A percentile compares a stretch with the other conserved stretches of the same genome.
Conservation (phyloP, 2,113 vertebrate genomes). For the Lanius collurio region DNA sequence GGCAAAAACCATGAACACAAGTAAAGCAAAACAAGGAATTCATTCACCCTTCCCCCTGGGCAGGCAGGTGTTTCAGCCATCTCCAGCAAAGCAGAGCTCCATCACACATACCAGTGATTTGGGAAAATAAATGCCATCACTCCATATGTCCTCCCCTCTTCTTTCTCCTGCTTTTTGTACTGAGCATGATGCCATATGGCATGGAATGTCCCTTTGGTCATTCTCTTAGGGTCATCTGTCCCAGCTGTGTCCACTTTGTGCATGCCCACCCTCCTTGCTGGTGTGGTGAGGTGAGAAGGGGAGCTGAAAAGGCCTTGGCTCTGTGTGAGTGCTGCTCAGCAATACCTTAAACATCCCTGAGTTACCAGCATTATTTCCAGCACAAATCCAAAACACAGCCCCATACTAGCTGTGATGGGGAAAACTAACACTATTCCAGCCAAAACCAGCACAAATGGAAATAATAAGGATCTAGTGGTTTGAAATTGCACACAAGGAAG, state of each 20-base stretch:
- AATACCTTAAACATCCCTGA: neutral
- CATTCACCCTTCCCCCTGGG: neutral
- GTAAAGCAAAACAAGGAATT: neutral
- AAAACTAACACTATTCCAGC: neutral
- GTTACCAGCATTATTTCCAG: neutral
- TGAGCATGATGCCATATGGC: neutral
- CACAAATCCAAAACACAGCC: neutral
- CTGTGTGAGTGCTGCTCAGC: neutral
- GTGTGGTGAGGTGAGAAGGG: neutral
- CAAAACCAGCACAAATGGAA: neutral
- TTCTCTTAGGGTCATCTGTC: neutral
- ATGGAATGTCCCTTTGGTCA: neutral
- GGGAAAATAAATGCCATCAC: neutral
- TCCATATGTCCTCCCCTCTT: neutral
- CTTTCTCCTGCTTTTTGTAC: neutral
- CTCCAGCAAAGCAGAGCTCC: neutral
- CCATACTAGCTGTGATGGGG: neutral
- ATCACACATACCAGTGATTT: neutral
- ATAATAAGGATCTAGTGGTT: neutral
- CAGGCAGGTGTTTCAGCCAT: neutral
- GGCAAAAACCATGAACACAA: neutral
- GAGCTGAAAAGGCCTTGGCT: neutral
- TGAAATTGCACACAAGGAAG: neutral
- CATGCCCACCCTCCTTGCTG: neutral
- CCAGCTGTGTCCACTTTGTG: neutral